Percentiles rank a stretch among this genome's conserved stretches.
These are phyloP conservation scores for Papilio polyxenes DNA, from an alignment of 1,140 invertebrate genomes.

Conservation along the genomic window DNA sequence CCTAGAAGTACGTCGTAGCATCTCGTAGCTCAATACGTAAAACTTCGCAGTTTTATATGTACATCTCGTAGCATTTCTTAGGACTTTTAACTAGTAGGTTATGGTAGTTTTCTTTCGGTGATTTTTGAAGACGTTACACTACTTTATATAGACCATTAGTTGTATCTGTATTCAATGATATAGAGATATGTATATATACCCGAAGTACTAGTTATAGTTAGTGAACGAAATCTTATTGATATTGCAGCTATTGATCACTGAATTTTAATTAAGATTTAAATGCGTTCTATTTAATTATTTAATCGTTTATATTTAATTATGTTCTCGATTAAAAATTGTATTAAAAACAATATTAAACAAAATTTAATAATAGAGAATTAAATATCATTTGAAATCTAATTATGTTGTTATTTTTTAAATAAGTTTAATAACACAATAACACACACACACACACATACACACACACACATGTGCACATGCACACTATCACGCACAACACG, in stretches of 20 bases:
- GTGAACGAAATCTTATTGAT: not conserved
- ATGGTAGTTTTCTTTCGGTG: not conserved
- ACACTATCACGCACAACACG: too few relatives aligned
- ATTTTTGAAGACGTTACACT: not conserved
- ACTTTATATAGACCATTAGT: not conserved
- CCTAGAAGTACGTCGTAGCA: not conserved
- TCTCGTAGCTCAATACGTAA: not conserved
- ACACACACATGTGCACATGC: too few relatives aligned
- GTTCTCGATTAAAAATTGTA: too few relatives aligned
- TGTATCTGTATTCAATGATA: not conserved
- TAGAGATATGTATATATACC: not conserved
- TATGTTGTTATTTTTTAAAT: not conserved
- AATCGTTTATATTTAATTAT: not conserved
- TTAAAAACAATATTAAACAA: too few relatives aligned
- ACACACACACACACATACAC: too few relatives aligned
- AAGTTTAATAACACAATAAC: too few relatives aligned
- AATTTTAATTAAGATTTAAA: not conserved
- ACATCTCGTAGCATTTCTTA: not conserved
- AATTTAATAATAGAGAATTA: too few relatives aligned
- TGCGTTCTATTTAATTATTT: not conserved
- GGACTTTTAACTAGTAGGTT: not conserved
- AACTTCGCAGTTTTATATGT: not conserved
- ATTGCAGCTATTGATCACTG: not conserved
- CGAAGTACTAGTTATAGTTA: not conserved
- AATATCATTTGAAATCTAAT: too few relatives aligned